Evolutionary conservation across 2,888 invertebrate species (phyloP).

Genomic region (Caenorhabditis sulstoni): DNA sequence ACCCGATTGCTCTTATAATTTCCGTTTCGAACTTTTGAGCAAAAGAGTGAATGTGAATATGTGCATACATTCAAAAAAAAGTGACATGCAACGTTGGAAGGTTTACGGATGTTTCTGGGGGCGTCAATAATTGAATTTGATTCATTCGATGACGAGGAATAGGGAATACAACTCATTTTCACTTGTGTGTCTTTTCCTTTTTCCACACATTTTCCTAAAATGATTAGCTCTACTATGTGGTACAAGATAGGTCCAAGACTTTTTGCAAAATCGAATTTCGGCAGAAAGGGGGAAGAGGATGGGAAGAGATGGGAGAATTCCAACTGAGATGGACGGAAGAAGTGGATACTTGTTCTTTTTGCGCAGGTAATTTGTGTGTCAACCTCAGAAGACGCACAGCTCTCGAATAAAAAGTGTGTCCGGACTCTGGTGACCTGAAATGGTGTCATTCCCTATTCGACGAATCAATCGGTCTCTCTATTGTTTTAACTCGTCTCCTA

Average conservation of each 20-base stretch:
- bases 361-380: constrained; percentile 31
- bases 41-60: too few species aligned
- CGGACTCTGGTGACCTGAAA: constrained; percentile 3
- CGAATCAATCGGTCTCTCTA: not conserved
- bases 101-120: constrained; percentile 19
- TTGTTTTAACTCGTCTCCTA: not conserved
- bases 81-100: not conserved
- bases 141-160: constrained; percentile 18
- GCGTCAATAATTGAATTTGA: constrained; percentile 30
- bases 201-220: constrained; percentile 36
- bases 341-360: too few species aligned
- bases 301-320: not conserved
- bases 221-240: constrained; percentile 27
- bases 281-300: not conserved
- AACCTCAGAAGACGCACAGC: constrained; percentile 17
- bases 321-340: constrained; percentile 1
- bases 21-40: too few species aligned
- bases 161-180: constrained; percentile 33
- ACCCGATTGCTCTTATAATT: not conserved
- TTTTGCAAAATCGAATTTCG: constrained; percentile 6
- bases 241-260: constrained; percentile 43
- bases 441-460: not conserved
- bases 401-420: not conserved
- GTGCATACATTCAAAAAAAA: too few species aligned
- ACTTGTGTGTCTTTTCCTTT: constrained; percentile 26